Base-by-base conservation (phyloP, 2,113 vertebrate genomes). In the Elephantulus edwardii region DNA sequence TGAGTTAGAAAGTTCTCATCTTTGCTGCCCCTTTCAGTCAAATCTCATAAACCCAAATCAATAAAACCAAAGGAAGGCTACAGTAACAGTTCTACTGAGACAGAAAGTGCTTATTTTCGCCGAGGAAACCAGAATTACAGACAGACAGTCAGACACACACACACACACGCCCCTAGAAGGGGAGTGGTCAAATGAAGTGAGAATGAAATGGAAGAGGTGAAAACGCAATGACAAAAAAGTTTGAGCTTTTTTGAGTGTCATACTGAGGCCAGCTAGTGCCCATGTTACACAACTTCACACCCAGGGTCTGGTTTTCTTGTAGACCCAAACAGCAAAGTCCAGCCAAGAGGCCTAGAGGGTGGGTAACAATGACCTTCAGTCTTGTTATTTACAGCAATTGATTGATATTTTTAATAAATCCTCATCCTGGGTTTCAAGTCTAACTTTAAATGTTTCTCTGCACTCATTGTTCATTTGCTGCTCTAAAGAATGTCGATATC, bases 1-100 rank as follows among this genome's bases (percentile, higher is more conserved):
- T 28, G 77, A 84, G 64, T 60, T 10, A 90, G 76, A 42, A 86
- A 91, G 70, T 24, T 64, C 79, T 91, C 56, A 17, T 83, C 79
- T 81, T 56, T 64, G 84, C 89, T 85, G 84, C 68, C 54, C 72
- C n/a, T n/a, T 68, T 50, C 56, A 60, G 64, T 48, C 66, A 40
- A 80, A 52, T 60, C 77, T 78, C 70, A 71, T 24, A 52, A 68
- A 50, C 48, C 62, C 76, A 91, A 40, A 75, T 26, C 58, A 40
- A 42, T 24, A 44, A 82, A 80, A 76, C 72, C 79, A 60, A 80
- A 77, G 60, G 62, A 0, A 17, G 50, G 50, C 28, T 60, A 46
- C 0, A 1, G 48, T 54, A 74, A 68, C 17, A 8, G 42, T n/a
- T 75, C 72, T 42, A 26, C 50, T n/a, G 4, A 9, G 35, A 26